These are phyloP conservation scores for Orthonyx spaldingii DNA, from an alignment of 2,113 vertebrate species.

Conservation along the genomic window DNA sequence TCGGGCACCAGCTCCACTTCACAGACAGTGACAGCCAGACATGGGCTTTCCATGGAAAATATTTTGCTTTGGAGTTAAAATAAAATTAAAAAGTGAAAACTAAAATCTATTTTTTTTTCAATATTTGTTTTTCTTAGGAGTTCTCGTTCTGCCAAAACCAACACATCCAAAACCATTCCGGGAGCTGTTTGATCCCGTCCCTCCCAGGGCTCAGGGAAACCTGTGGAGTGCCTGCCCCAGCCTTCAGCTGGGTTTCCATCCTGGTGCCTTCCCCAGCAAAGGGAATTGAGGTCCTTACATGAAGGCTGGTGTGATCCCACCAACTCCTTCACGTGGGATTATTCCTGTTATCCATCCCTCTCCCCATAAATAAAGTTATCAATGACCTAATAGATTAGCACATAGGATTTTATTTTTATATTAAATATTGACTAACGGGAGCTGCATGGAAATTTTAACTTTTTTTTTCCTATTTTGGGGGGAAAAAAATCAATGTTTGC, in stretches of 20 bases:
- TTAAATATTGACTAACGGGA: neutral
- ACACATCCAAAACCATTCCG: neutral
- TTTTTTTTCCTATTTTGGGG: neutral
- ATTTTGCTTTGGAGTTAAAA: neutral
- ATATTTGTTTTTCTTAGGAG: neutral
- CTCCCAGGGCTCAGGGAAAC: neutral
- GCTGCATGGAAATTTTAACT: fast-evolving
- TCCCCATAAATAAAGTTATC: neutral
- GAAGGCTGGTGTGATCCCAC: neutral
- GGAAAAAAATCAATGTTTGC: fast-evolving
- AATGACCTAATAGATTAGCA: neutral
- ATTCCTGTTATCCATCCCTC: neutral
- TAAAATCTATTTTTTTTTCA: fast-evolving
- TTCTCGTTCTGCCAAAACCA: neutral
- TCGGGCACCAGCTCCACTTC: neutral
- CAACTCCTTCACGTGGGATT: fast-evolving
- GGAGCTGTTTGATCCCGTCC: neutral
- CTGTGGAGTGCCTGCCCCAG: neutral
- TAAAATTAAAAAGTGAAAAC: neutral
- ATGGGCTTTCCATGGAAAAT: neutral
- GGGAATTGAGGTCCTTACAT: neutral
- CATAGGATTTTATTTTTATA: neutral
- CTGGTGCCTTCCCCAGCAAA: neutral
- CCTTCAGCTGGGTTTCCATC: neutral
- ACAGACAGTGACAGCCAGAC: neutral